Base-by-base conservation (phyloP, 2,113 vertebrate species). In the Regulus satrapa region DNA sequence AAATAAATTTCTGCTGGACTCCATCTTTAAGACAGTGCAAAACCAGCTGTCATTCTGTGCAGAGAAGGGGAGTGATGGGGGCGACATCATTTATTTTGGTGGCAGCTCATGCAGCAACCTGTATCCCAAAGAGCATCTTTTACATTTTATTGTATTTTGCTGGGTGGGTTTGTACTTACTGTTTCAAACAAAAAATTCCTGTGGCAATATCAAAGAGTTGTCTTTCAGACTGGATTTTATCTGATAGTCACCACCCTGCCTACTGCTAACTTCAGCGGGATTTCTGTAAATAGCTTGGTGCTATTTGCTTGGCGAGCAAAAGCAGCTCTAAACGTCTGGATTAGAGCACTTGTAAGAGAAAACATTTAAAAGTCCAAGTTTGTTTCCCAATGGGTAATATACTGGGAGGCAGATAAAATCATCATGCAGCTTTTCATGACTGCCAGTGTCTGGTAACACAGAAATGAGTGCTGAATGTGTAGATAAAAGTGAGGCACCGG, bases 401-500 rank as follows among this genome's bases (percentile, higher is more conserved):
- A 25, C 88, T 48, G 66, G 63, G 64, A 94, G 59, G 75, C 55
- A 90, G 93, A 96, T 94, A 95, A 86, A 95, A 96, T 96, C 93
- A 74, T 90, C 85, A 34, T 38, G 51, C 71, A 59, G 87, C 63
- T 83, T 94, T 96, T 96, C 88, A 59, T 85, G 92, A 55, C 41
- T 95, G 78, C 85, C 93, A 83, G 95, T 86, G 93, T 96, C 93
- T 95, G 93, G 93, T 96, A 92, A 86, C 92, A 88, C 52, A 82
- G 90, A 75, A 26, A 6, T 90, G 92, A 81, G 83, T 59, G 84
- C 88, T 81, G 76, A 36, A 63, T 48, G 72, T 71, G 66, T 8
- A 86, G 94, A 92, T 95, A 92, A 94, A 95, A 71, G 75, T 5
- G 59, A 88, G 92, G 94, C 92, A 67, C 79, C 14, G 0, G 94